Evolutionary conservation across 2,113 vertebrate genomes (phyloP), one percentile per base, ranked within the genome.

Genomic region (Microtus oregoni): DNA sequence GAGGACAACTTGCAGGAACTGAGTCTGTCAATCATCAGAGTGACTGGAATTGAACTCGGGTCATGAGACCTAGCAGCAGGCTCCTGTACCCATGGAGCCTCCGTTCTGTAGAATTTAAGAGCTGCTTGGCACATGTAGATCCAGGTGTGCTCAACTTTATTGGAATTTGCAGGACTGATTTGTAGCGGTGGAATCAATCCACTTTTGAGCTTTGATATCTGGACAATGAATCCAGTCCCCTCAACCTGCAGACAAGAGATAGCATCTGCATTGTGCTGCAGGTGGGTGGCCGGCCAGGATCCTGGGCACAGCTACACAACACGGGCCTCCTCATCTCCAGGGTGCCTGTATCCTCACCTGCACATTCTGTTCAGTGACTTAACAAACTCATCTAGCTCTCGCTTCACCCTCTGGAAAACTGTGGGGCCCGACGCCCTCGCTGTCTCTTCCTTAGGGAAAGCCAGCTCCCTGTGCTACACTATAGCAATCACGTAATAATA

Each of bases 401-500:
- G 44, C 58, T 47, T 81, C 47, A 14, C 3, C 55, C 32, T 22
- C 41, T 41, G 17, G 61, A 55, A 41, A 41, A 32, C 14, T 4
- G 0, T 15, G 26, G 72, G 17, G 41, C n/a, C 47, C n/a, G 77
- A 20, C 58, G 78, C n/a, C 75, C 15, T 73, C 3, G 2, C 35
- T 28, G 14, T 28, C 22, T 65, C 26, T 35, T 79, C 88, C 96
- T 92, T 94, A 76, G 32, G 41, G 63, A 89, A 92, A 94, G 93
- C 90, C 22, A 44, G 67, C 58, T 47, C 47, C 11, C 35, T 85
- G 70, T n/a, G 8, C n/a, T 70, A 32, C 9, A 55, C 4, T 96
- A 50, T 10, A 5, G 78, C 92, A 28, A 1, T 90, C 75, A 73
- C 94, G 32, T 55, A 79, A 83, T 41, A 92, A 94, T 94, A 86